Evolutionary conservation across 2,113 vertebrate genomes (phyloP).

Genomic region (Onychostoma macrolepis): DNA sequence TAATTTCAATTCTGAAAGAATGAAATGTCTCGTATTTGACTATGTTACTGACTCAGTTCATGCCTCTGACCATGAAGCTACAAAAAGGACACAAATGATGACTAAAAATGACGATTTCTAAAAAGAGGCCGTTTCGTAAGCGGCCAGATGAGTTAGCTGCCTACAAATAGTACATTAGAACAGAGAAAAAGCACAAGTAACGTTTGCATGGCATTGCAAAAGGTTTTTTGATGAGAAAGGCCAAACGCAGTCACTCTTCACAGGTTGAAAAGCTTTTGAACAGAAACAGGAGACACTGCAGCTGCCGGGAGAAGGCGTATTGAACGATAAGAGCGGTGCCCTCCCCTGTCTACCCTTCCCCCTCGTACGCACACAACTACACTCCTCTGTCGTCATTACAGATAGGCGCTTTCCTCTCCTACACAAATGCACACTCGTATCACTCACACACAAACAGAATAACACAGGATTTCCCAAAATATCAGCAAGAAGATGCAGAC

Average conservation of each 20-base stretch:
- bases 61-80: constrained; percentile 6
- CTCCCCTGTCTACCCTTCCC: constrained; percentile 60
- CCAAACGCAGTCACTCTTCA: constrained; percentile 47
- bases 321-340: constrained; percentile 66
- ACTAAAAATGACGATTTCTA: not conserved
- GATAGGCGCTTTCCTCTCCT: constrained; percentile 59
- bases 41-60: constrained; percentile 9
- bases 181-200: constrained; percentile 10
- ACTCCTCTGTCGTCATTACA: constrained; percentile 67
- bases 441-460: constrained; percentile 37
- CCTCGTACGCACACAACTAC: constrained; percentile 57
- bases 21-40: constrained; percentile 22
- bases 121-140: constrained; percentile 2
- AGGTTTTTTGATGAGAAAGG: constrained; percentile 39
- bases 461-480: constrained; percentile 65
- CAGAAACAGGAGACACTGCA: constrained; percentile 61
- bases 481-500: constrained; percentile 5
- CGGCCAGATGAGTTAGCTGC: constrained; percentile 2
- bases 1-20: constrained; percentile 25
- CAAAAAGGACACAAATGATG: constrained; percentile 3
- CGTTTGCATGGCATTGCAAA: not conserved
- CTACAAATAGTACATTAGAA: constrained; percentile 14
- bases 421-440: constrained; percentile 43
- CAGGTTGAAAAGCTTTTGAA: constrained; percentile 53
- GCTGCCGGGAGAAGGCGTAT: constrained; percentile 58